Evolutionary conservation across 35 echinoderm and acorn worm species (phyloP), one percentile per base, ranked within the genome.

Genomic region (Acanthaster planci): DNA sequence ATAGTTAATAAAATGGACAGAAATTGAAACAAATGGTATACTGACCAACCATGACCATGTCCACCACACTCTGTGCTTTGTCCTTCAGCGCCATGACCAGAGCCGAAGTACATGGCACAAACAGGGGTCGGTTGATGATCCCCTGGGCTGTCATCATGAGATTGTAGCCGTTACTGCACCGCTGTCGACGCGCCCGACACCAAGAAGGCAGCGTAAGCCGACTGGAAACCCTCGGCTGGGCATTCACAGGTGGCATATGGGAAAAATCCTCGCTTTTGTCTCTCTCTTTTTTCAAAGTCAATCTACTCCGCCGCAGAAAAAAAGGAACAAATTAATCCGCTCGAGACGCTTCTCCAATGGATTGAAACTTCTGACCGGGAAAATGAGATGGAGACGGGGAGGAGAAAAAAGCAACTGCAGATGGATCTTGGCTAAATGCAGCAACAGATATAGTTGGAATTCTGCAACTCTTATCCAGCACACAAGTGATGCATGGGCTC

Each of bases 11-110:
- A n/a, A n/a, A n/a, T n/a, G n/a, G n/a, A n/a, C n/a, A n/a, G n/a
- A n/a, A n/a, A n/a, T n/a, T n/a, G 42, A 47, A 47, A 47, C 42
- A 47, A 47, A 47, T 47, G 12, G 54, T 35, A 82, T 89, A 89
- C 87, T 89, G 78, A 89, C 87, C 87, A 4, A 89, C 87, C 78
- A 89, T 76, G 87, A 89, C 87, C 80, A 89, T 76, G 54, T 89
- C 67, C 26, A 89, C 87, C 15, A 89, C 79, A 55, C 75, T 81
- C 50, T 83, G 87, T 18, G 80, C 79, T 57, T 89, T 79, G 44
- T 51, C 87, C 51, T 89, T 80, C 17, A 89, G 80, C 37, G 87
- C 87, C 87, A 89, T 89, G 57, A 89, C 87, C 35, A 89, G 80
- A 34, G 87, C 87, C 68, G 87, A 89, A 32, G 87, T 89, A 56